phyloP scores from a whole-genome alignment of 2,888 invertebrate genomes.

The Candidula unifasciata region DNA sequence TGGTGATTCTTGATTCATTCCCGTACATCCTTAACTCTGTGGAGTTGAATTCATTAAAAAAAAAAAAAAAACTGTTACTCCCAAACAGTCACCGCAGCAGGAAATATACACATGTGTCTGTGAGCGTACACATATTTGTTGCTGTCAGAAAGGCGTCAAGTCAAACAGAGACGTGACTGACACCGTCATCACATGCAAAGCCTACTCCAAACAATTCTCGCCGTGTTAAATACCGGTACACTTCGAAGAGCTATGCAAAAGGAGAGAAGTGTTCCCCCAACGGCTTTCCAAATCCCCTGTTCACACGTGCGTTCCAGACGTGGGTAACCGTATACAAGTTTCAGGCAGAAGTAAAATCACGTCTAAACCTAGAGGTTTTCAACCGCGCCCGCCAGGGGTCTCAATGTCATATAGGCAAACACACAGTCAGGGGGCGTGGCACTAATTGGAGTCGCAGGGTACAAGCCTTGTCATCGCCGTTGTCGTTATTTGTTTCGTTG shows the following conservation, averaged over 20 bases:
- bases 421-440: constrained; percentile 49
- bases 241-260: background rate
- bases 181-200: constrained; percentile 5
- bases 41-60: no score
- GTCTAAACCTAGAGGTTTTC: constrained; percentile 17
- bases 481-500: constrained; percentile 13
- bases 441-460: constrained; percentile 48
- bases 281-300: background rate
- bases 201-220: background rate
- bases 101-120: no score
- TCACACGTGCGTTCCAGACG: constrained; percentile 37
- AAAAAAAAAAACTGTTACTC: no score
- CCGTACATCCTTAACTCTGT: no score
- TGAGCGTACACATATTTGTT: no score
- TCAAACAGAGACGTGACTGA: constrained; percentile 13
- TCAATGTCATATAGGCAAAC: constrained; percentile 41
- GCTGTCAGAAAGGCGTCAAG: background rate
- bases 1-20: no score
- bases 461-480: constrained; percentile 18
- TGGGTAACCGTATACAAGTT: constrained; percentile 42
- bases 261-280: background rate
- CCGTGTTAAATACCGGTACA: constrained; percentile 6
- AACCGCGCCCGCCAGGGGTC: constrained; percentile 32
- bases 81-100: no score
- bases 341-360: background rate